Percentiles rank a stretch among this genome's conserved stretches.
Conservation (phyloP, 2,113 vertebrate genomes). For the Campylorhamphus procurvoides region DNA sequence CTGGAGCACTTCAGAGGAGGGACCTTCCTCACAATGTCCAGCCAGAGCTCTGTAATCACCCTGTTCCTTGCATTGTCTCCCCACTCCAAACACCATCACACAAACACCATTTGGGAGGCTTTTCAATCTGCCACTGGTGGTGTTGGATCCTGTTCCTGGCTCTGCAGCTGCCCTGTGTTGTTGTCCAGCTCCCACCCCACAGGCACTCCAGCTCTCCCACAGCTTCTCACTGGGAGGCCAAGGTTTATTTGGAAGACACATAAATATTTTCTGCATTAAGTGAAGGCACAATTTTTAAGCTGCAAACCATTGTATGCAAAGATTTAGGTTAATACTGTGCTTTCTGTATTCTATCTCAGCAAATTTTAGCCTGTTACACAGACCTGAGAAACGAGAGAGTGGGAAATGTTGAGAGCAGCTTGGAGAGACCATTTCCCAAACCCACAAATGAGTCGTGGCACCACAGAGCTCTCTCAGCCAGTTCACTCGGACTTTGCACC, state of each 20-base stretch:
- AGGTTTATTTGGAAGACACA: background rate
- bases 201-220: background rate
- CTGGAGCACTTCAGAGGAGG: background rate
- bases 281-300: background rate
- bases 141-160: constrained; percentile 24
- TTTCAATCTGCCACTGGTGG: background rate
- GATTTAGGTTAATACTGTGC: background rate
- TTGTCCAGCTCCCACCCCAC: background rate
- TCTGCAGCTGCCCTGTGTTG: constrained; percentile 30
- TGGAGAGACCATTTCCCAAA: background rate
- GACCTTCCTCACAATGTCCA: background rate
- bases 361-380: background rate
- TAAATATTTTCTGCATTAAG: background rate
- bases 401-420: background rate
- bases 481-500: background rate
- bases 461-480: background rate
- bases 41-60: constrained; percentile 24
- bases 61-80: constrained; percentile 50
- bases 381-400: background rate
- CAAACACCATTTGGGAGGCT: background rate
- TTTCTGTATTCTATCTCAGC: background rate
- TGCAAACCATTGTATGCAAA: background rate
- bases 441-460: background rate
- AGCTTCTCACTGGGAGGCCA: background rate
- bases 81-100: background rate